These are phyloP conservation scores for Orchesellides sinensis DNA, from an alignment of 2,888 invertebrate species.

Conservation along the genomic window DNA sequence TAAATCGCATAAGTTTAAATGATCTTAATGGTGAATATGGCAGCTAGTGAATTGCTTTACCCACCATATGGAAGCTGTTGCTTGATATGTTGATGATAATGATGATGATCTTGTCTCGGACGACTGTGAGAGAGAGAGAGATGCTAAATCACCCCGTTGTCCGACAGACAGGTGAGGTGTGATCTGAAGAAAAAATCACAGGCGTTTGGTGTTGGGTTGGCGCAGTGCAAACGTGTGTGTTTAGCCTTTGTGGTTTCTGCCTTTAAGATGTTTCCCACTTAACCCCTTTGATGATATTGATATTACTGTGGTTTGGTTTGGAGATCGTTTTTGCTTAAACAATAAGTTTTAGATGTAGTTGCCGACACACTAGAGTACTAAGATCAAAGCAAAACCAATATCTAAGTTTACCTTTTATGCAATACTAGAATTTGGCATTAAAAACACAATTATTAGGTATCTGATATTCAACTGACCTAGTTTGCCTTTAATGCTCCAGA, in stretches of 20 bases:
- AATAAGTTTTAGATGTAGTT: too few relatives aligned
- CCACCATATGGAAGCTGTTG: not conserved
- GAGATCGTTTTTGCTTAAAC: too few relatives aligned
- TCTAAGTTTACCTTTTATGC: too few relatives aligned
- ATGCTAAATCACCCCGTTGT: conserved; percentile 41
- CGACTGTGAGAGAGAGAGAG: not conserved
- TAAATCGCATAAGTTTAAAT: conserved; percentile 44
- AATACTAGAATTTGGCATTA: too few relatives aligned
- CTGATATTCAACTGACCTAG: too few relatives aligned
- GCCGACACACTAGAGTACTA: too few relatives aligned
- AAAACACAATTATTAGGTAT: too few relatives aligned
- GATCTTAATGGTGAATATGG: conserved; percentile 55
- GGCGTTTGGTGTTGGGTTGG: conserved; percentile 53
- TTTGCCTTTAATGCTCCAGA: too few relatives aligned
- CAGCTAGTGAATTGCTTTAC: conserved; percentile 51
- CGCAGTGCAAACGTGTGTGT: conserved; percentile 62
- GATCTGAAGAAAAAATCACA: conserved; percentile 43
- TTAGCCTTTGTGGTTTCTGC: conserved; percentile 53
- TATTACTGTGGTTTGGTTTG: not conserved
- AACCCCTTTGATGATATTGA: conserved; percentile 14
- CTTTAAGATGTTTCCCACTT: conserved; percentile 3
- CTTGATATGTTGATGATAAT: conserved; percentile 17
- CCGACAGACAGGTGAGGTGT: conserved; percentile 54
- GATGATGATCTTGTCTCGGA: conserved; percentile 42
- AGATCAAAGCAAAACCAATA: too few relatives aligned